Percentiles rank a stretch among this genome's conserved stretches.
phyloP scores from a whole-genome alignment of 2,888 invertebrate genomes.

The Bombyx huttoni region DNA sequence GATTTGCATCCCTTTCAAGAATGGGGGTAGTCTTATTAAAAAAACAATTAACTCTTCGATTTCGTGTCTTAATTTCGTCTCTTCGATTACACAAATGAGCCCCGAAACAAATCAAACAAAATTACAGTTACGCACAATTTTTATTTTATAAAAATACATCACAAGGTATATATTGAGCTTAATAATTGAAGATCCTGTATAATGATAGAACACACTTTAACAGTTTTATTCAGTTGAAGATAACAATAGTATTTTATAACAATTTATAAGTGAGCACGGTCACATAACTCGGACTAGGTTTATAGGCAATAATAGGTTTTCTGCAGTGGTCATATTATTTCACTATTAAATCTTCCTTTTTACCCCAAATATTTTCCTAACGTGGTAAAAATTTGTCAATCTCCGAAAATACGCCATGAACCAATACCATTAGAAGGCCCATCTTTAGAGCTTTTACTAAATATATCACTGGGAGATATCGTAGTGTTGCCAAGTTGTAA shows the following conservation, averaged over 20 bases:
- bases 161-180: constrained; percentile 68
- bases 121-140: constrained; percentile 21
- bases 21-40: no score
- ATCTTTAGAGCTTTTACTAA: no score
- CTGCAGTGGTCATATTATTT: no score
- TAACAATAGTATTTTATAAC: constrained; percentile 23
- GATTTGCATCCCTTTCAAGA: no score
- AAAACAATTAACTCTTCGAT: neutral
- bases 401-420: no score
- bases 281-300: neutral
- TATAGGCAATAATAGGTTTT: neutral
- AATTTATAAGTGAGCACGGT: neutral
- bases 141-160: constrained; percentile 68
- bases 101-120: neutral
- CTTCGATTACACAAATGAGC: neutral
- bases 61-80: neutral
- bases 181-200: constrained; percentile 62
- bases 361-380: no score
- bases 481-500: no score
- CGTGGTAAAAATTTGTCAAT: no score
- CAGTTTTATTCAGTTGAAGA: constrained; percentile 45
- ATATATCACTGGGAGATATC: no score
- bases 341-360: no score
- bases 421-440: no score
- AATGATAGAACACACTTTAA: constrained; percentile 59